A percentile compares a stretch with the other conserved stretches of the same genome.
Evolutionary conservation across 2,888 invertebrate species (phyloP).

Genomic region (Drosophila ezoana): DNA sequence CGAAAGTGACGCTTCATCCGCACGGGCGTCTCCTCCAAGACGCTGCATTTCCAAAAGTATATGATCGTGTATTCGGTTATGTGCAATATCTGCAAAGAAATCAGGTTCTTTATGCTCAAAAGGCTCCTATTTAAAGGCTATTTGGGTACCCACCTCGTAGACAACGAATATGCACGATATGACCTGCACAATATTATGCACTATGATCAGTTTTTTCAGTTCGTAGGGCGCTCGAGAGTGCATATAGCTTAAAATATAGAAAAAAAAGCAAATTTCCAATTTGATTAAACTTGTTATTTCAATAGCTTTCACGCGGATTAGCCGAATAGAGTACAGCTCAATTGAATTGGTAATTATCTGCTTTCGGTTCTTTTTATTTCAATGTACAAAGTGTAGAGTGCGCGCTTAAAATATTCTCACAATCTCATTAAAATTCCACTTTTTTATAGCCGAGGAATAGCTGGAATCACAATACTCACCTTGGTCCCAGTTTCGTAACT

Average conservation of each 20-base stretch:
- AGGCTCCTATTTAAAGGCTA: not conserved
- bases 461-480: conserved; percentile 53
- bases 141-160: conserved; percentile 56
- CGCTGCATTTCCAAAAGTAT: conserved; percentile 70
- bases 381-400: conserved; percentile 23
- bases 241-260: conserved; percentile 86
- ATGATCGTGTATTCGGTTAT: conserved; percentile 57
- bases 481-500: conserved; percentile 63
- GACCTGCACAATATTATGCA: conserved; percentile 94
- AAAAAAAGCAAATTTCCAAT: not conserved
- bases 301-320: not conserved
- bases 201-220: conserved; percentile 88
- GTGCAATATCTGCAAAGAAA: conserved; percentile 56
- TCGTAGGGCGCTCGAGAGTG: conserved; percentile 88
- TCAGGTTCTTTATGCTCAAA: not conserved
- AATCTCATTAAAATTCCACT: conserved; percentile 5
- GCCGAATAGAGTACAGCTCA: not conserved
- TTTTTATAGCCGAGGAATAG: not conserved
- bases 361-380: not conserved
- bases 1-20: conserved; percentile 50
- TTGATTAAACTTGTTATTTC: conserved; percentile 5
- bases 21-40: conserved; percentile 38
- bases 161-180: conserved; percentile 74
- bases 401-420: conserved; percentile 14
- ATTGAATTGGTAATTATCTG: conserved; percentile 33